Evolutionary conservation across 2,797 vertebrate species (phyloP).

Genomic region (Trichosurus vulpecula): DNA sequence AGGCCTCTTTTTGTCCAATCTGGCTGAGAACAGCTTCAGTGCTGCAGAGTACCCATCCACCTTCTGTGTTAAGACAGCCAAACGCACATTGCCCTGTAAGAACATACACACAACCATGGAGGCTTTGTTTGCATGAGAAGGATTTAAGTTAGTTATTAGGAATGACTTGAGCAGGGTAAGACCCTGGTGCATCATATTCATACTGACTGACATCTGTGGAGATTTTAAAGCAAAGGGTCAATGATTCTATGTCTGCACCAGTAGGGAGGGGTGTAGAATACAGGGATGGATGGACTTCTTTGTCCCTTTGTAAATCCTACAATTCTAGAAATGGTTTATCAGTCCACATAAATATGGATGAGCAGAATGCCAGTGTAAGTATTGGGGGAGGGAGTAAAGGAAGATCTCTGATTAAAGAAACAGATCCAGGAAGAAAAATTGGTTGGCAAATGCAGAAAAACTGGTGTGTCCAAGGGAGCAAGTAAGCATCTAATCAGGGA

Average conservation of each 20-base stretch:
- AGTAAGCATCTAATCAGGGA: neutral
- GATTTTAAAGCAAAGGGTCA: neutral
- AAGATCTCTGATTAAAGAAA: neutral
- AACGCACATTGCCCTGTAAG: neutral
- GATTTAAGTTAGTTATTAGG: neutral
- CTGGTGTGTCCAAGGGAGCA: neutral
- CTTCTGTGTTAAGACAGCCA: neutral
- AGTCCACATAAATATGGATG: neutral
- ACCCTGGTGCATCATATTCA: neutral
- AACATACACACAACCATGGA: neutral
- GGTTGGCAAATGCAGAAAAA: neutral
- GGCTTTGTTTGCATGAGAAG: neutral
- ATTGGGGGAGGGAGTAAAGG: neutral
- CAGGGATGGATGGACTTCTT: neutral
- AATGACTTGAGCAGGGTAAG: neutral
- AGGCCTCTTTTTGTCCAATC: neutral
- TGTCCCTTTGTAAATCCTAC: neutral
- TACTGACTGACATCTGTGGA: neutral
- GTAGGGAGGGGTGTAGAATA: neutral
- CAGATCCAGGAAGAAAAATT: neutral
- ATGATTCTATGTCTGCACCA: neutral
- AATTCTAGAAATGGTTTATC: neutral
- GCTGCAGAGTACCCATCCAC: neutral
- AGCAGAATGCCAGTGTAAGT: neutral
- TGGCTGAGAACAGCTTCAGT: neutral